A percentile compares a stretch with the other conserved stretches of the same genome.
phyloP scores from a whole-genome alignment of 2,113 vertebrate genomes.

The Tragelaphus scriptus region DNA sequence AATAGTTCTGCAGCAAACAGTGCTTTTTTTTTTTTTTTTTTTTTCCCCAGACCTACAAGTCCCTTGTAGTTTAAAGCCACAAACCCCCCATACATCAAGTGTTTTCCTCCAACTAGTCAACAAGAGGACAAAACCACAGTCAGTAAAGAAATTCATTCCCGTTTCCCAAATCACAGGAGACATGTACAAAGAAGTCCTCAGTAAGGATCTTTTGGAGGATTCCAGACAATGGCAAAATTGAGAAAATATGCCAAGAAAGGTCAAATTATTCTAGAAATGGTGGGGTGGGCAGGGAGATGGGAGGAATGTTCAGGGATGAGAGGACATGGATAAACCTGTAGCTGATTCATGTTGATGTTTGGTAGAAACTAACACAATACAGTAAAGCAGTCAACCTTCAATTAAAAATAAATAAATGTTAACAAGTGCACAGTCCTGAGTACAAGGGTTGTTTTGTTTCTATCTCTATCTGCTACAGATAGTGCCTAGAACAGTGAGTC shows the following conservation, averaged over 20 bases:
- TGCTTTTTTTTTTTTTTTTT: not conserved
- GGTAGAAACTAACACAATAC: not conserved
- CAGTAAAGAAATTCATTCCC: not conserved
- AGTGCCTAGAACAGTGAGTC: not conserved
- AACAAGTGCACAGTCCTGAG: not conserved
- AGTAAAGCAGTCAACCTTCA: not conserved
- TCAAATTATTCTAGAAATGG: not conserved
- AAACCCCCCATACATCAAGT: not conserved
- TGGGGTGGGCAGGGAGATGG: not conserved
- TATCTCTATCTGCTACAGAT: not conserved
- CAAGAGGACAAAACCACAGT: not conserved
- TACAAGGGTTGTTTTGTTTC: not conserved
- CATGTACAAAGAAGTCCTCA: not conserved
- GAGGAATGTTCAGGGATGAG: not conserved
- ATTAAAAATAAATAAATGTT: not conserved
- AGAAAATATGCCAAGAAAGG: not conserved
- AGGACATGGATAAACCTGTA: not conserved
- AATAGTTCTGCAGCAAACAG: not conserved
- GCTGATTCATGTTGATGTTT: not conserved
- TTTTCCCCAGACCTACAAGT: not conserved
- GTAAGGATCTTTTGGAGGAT: not conserved
- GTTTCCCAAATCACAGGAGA: not conserved
- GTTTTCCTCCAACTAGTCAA: not conserved
- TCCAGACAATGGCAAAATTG: not conserved
- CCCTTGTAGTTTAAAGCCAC: conserved; percentile 11